These are phyloP conservation scores for Sebastes oblongus DNA, from an alignment of 2,797 vertebrate species.

Conservation along the genomic window DNA sequence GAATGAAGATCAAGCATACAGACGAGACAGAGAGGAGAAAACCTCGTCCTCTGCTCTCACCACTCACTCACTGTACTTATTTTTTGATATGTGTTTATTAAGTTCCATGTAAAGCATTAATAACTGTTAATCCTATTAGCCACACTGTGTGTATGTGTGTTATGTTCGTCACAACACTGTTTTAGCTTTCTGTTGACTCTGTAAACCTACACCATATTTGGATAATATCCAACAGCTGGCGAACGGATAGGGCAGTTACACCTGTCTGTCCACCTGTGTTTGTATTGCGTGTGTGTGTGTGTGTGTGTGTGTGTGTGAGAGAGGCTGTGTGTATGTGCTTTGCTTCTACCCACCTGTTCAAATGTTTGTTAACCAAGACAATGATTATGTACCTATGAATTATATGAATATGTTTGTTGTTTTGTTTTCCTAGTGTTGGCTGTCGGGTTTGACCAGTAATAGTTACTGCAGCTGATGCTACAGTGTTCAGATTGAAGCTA, in stretches of 20 bases:
- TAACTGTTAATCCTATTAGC: conserved; percentile 16
- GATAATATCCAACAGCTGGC: conserved; percentile 80
- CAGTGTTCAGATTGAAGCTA: not conserved
- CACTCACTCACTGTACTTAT: not conserved
- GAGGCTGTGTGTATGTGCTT: conserved; percentile 7
- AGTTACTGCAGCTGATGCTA: not conserved
- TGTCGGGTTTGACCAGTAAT: not conserved
- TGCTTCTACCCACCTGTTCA: conserved; percentile 67
- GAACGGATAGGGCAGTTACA: conserved; percentile 68
- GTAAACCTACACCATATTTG: conserved; percentile 81
- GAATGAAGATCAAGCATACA: not conserved
- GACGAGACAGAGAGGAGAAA: not conserved
- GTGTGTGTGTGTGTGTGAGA: not conserved
- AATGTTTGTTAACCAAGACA: conserved; percentile 50
- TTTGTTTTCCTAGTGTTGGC: conserved; percentile 1
- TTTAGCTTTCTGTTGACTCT: conserved; percentile 79
- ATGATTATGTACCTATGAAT: conserved; percentile 21
- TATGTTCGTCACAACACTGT: conserved; percentile 34
- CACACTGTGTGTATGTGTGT: not conserved
- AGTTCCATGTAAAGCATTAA: conserved; percentile 7
- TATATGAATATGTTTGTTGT: conserved; percentile 45
- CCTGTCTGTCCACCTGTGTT: conserved; percentile 64
- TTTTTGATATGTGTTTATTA: conserved; percentile 9
- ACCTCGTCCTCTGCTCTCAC: not conserved
- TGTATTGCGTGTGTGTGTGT: conserved; percentile 21